Evolutionary conservation across 2,113 vertebrate species (phyloP).

Genomic region (Cichladusa arquata): DNA sequence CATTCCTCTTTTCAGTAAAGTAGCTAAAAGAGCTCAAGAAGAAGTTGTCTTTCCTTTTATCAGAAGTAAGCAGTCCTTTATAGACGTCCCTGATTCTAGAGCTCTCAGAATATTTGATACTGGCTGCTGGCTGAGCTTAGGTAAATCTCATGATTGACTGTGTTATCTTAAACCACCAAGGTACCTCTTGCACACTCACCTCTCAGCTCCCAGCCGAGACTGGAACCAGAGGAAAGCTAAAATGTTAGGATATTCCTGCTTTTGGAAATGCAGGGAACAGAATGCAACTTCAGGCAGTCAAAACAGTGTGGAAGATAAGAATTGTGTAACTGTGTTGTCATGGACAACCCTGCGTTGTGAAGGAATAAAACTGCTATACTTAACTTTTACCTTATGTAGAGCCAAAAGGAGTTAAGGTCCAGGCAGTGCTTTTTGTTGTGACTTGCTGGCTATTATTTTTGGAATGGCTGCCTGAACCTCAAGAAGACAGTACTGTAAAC

Average conservation of each 20-base stretch:
- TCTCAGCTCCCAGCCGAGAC: neutral
- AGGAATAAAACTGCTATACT: neutral
- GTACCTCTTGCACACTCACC: neutral
- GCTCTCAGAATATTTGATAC: neutral
- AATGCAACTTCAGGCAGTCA: neutral
- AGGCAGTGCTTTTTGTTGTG: neutral
- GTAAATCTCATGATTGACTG: neutral
- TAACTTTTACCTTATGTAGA: neutral
- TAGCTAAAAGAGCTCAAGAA: neutral
- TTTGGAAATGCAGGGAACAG: neutral
- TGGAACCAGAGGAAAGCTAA: neutral
- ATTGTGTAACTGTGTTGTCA: neutral
- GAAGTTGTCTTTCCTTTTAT: neutral
- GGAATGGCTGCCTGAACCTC: neutral
- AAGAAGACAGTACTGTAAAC: neutral
- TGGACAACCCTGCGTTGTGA: neutral
- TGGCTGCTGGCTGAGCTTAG: neutral
- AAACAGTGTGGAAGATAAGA: neutral
- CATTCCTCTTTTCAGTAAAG: neutral
- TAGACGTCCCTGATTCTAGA: neutral
- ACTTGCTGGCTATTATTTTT: slow-evolving; percentile 10
- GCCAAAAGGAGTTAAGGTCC: neutral
- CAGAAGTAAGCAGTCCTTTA: neutral
- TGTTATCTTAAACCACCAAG: neutral
- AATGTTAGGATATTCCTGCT: neutral